Base-by-base conservation (phyloP, 2,888 invertebrate species). In the Pachymerium ferrugineum region DNA sequence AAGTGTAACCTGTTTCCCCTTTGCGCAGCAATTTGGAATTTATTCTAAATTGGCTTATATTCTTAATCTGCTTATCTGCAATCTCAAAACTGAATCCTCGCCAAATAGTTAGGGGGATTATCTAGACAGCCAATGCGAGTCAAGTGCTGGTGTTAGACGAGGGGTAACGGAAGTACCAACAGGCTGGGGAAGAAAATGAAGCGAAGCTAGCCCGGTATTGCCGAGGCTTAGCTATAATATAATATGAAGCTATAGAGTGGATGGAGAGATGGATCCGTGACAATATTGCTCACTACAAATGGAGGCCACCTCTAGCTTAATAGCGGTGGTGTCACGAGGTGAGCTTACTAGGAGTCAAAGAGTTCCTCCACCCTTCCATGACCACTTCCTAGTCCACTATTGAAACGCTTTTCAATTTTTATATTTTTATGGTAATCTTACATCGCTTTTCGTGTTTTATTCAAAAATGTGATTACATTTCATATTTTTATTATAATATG, bases 1-100 rank as follows among this genome's bases (percentile, higher is more conserved):
- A 62, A 62, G 62, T 62, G 62, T 62, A 62, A 62, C 62, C 62
- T 62, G 62, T 28, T 62, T 62, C 62, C 62, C 62, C 62, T 62
- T 62, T 62, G 62, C 62, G 62, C 62, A 62, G 62, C 62, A 62
- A 62, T 62, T 62, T 62, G 62, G 62, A 62, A 62, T 62, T 62
- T 62, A 62, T 62, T 62, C 62, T 62, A 62, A 62, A 62, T 62
- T 62, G 62, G 62, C 62, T 62, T 62, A 62, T 25, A 62, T 62
- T 62, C 62, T 62, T 62, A 62, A 62, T 62, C 62, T 62, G 62
- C 62, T 62, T 62, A 62, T 62, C 62, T 62, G 62, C 62, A 62
- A 62, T 62, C 62, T 62, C 25, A 62, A 62, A 62, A 62, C 62
- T 62, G 62, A 62, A 62, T 28, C 28, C 62, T 62, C 62, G 62